phyloP scores from a whole-genome alignment of 2,797 vertebrate species.

The Melanotaenia parkinsoni region DNA sequence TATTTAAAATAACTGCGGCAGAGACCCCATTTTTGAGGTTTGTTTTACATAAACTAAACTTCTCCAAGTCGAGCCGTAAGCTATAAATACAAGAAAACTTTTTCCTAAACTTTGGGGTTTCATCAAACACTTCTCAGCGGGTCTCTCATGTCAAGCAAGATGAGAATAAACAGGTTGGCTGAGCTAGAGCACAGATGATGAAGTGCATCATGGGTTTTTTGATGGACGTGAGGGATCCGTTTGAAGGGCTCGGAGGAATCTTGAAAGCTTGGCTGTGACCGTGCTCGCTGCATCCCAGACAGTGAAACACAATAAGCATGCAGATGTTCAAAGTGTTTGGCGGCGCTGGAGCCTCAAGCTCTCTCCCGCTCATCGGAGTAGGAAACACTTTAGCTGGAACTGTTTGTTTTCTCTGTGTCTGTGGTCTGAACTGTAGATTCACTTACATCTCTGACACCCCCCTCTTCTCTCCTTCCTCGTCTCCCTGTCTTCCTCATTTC shows the following conservation, averaged over 20 bases:
- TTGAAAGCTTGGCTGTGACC: slow-evolving; percentile 70
- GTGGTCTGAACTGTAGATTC: slow-evolving; percentile 80
- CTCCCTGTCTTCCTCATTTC: slow-evolving; percentile 28
- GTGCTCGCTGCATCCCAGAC: slow-evolving; percentile 70
- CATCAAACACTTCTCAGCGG: slow-evolving; percentile 45
- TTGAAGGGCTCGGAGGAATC: slow-evolving; percentile 71
- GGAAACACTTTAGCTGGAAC: slow-evolving; percentile 82
- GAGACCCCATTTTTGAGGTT: slow-evolving; percentile 51
- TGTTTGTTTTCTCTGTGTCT: slow-evolving; percentile 83
- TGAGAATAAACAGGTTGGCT: slow-evolving; percentile 67
- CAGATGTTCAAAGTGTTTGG: slow-evolving; percentile 81
- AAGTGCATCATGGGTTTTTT: slow-evolving; percentile 69
- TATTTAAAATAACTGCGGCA: slow-evolving; percentile 67
- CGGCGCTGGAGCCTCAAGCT: slow-evolving; percentile 66
- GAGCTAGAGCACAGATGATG: slow-evolving; percentile 58
- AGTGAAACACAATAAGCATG: slow-evolving; percentile 78
- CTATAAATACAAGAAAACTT: slow-evolving; percentile 48
- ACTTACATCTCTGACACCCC: slow-evolving; percentile 71
- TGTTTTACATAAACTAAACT: slow-evolving; percentile 61
- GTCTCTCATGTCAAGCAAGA: slow-evolving; percentile 55
- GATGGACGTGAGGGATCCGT: slow-evolving; percentile 64
- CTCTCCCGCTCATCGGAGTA: slow-evolving; percentile 73
- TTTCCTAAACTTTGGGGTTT: slow-evolving; percentile 47
- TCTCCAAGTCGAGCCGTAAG: slow-evolving; percentile 33
- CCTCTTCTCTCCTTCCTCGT: not conserved